Conservation (phyloP, 2,888 invertebrate genomes). For the Agriotes lineatus region DNA sequence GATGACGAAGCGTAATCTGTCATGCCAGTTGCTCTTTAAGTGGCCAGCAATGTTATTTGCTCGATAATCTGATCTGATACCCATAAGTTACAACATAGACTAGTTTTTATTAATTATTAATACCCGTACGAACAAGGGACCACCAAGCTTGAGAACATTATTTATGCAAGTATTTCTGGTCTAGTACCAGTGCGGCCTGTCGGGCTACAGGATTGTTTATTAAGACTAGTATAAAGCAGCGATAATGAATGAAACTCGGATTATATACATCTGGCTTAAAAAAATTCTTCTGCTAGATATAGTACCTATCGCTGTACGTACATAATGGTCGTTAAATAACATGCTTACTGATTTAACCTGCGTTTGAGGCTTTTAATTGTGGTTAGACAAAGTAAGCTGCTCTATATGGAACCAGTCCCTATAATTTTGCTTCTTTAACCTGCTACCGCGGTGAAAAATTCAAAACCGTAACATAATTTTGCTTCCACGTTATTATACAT, state of each 20-base stretch:
- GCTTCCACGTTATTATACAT: too few species aligned
- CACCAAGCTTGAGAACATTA: slow-evolving; percentile 38
- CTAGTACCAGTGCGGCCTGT: slow-evolving; percentile 35
- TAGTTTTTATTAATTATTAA: slow-evolving; percentile 40
- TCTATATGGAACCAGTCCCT: too few species aligned
- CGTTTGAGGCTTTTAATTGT: not conserved
- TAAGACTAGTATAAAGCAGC: slow-evolving; percentile 37
- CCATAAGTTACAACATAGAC: slow-evolving; percentile 36
- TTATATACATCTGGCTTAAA: slow-evolving; percentile 31
- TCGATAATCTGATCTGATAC: slow-evolving; percentile 36
- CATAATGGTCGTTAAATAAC: slow-evolving; percentile 17
- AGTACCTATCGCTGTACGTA: not conserved
- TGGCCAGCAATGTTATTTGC: slow-evolving; percentile 22
- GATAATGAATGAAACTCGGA: slow-evolving; percentile 39
- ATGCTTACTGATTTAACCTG: slow-evolving; percentile 11
- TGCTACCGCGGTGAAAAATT: too few species aligned
- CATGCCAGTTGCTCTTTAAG: slow-evolving; percentile 15
- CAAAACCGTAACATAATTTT: too few species aligned
- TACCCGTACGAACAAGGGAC: slow-evolving; percentile 40
- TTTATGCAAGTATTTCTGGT: slow-evolving; percentile 40
- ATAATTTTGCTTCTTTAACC: too few species aligned
- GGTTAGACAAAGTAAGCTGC: too few species aligned
- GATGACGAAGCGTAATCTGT: slow-evolving; percentile 8
- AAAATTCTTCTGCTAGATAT: slow-evolving; percentile 1
- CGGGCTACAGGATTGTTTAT: slow-evolving; percentile 34